These are phyloP conservation scores for Pterostichus niger DNA, from an alignment of 2,888 invertebrate genomes.

Conservation along the genomic window DNA sequence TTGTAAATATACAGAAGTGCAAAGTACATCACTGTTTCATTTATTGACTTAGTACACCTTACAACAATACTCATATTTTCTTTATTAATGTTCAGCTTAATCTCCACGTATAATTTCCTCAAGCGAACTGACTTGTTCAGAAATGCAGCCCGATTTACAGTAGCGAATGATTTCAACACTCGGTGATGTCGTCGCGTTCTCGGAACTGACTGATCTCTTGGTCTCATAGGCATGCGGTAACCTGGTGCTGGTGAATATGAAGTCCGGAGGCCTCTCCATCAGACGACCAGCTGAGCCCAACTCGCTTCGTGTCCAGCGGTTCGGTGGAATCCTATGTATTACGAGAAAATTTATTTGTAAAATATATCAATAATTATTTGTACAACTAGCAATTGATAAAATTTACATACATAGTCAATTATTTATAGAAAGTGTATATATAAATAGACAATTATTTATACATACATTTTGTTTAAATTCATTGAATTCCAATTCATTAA, in stretches of 20 bases:
- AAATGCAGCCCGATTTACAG: conserved; percentile 45
- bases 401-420: no score
- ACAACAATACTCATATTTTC: neutral
- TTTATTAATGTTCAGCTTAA: conserved; percentile 17
- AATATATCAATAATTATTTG: no score
- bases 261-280: conserved; percentile 77
- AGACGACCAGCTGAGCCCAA: conserved; percentile 83
- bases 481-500: no score
- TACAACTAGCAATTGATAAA: no score
- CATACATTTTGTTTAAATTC: no score
- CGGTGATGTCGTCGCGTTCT: conserved; percentile 69
- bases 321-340: conserved; percentile 79
- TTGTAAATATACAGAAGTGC: conserved; percentile 13
- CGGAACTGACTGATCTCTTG: conserved; percentile 73
- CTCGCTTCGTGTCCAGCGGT: conserved; percentile 80
- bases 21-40: neutral
- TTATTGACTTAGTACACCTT: neutral
- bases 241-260: conserved; percentile 69
- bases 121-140: conserved; percentile 40
- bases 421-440: no score
- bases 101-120: conserved; percentile 41
- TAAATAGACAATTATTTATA: no score
- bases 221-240: conserved; percentile 72
- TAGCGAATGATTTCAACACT: conserved; percentile 65
- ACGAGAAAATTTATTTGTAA: no score